Evolutionary conservation across 2,797 vertebrate species (phyloP), one percentile per base, ranked within the genome.

Genomic region (Phrynocephalus vlangalii): DNA sequence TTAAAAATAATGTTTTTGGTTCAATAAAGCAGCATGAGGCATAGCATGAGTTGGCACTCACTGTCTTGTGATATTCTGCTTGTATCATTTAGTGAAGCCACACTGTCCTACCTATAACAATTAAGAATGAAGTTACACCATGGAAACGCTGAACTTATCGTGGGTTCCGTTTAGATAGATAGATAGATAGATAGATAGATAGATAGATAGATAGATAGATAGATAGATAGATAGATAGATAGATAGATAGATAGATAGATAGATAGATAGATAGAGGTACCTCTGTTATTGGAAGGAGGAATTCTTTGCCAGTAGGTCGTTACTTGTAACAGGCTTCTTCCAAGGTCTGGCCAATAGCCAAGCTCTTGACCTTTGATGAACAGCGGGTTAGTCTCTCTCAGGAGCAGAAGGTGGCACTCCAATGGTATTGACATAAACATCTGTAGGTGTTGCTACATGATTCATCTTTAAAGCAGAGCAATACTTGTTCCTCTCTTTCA

Each of bases 391-490:
- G 60, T 63, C 18, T 20, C 60, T 63, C 60, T 63, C 18, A 20
- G 60, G 48, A 83, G 70, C 50, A 70, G 18, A 24, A 79, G 48
- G 78, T 24, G 26, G 10, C 22, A n/a, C 48, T 78, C 22, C 20
- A 50, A 2, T 24, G 5, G 24, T 8, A 22, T 38, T 66, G 3
- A 38, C 71, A 63, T 44, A 75, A 22, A 44, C 60, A 44, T 66
- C 16, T n/a, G 60, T 33, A 44, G 16, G 16, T 28, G 24, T 82
- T 76, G 26, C 84, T 94, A 89, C 91, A 91, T 87, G 72, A 3
- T 72, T 85, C 79, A 85, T 84, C 88, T 89, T 88, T 88, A 92
- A 93, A 82, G 86, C 80, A 67, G 5, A 11, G 20, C 15, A 44
- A 15, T 60, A 28, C 7, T 80, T 13, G 33, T 86, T 86, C 9